Percentiles rank a stretch among this genome's conserved stretches.
Conservation (phyloP, 2,113 vertebrate genomes). For the Atractosteus spatula region DNA sequence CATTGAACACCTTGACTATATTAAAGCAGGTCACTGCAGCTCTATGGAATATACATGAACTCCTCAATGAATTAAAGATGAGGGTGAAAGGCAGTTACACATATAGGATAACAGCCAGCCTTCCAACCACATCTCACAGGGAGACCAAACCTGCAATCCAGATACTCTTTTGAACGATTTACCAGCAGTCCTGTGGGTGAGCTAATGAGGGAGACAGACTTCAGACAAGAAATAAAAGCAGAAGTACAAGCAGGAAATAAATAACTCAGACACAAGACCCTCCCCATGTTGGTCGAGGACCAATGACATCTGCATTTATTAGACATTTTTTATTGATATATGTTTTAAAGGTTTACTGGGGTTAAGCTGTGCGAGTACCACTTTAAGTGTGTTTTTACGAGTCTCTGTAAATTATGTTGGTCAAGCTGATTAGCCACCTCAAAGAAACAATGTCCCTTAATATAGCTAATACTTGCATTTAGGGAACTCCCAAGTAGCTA, state of each 20-base stretch:
- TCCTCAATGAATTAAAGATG: slow-evolving; percentile 18
- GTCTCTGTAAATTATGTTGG: slow-evolving; percentile 2
- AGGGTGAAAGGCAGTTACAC: background rate
- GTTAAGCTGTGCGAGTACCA: slow-evolving; percentile 42
- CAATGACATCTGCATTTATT: slow-evolving; percentile 20
- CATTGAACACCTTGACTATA: background rate
- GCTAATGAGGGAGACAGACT: background rate
- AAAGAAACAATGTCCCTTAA: too few species aligned
- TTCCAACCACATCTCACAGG: background rate
- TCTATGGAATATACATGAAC: slow-evolving; percentile 8
- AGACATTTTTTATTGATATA: slow-evolving; percentile 37
- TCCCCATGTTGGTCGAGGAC: background rate
- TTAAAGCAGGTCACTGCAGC: background rate
- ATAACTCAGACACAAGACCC: background rate
- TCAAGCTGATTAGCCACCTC: background rate
- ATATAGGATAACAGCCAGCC: background rate
- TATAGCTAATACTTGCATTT: too few species aligned
- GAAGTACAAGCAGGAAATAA: background rate
- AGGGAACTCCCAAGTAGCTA: too few species aligned
- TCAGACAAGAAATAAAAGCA: background rate
- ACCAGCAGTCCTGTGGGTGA: background rate
- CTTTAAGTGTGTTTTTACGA: slow-evolving; percentile 27
- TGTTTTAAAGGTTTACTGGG: slow-evolving; percentile 25
- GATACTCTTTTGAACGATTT: slow-evolving; percentile 15
- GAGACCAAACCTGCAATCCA: slow-evolving; percentile 10